Evolutionary conservation across 2,888 invertebrate species (phyloP), one percentile per base, ranked within the genome.

Genomic region (Erannis defoliaria): DNA sequence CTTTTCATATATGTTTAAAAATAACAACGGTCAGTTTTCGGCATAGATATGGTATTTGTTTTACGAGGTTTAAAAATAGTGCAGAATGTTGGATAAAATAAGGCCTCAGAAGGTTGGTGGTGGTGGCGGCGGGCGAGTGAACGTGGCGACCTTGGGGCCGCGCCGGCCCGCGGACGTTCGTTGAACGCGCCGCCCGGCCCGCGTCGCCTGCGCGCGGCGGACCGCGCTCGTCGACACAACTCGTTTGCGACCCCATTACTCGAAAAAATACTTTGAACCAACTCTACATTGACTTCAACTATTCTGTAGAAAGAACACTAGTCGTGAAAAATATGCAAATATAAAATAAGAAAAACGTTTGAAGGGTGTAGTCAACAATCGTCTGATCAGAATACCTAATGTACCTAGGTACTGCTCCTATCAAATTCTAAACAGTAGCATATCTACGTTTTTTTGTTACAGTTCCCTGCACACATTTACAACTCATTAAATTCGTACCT

Each of bases 91-190:
- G 71, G 66, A 67, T 74, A 72, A 73, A 80, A 76, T 73, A 74
- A 74, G 72, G 71, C 70, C 74, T 70, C 67, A 70, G 75, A 74
- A 73, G 74, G 71, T 70, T 67, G 76, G 72, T 69, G 77, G 57
- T 48, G 49, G 56, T 68, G 73, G 73, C 64, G 64, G 72, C 80
- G 76, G 80, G 83, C 82, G 82, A 80, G 85, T 81, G 84, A 84
- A 84, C 84, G 88, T 86, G 81, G 84, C 91, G 92, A 91, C 92
- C 92, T 92, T 92, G 92, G 86, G 89, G 81, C 82, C 82, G 86
- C 80, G 88, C 82, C 84, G 84, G 86, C 78, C 81, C 91, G 91
- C 92, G 92, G 92, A 91, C 92, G 92, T 92, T 93, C 92, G 90
- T 92, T 92, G 92, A 91, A 90, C 90, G 88, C 80, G 80, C 79